Conservation (phyloP, 1,140 invertebrate species). For the Lepidurus apus region DNA sequence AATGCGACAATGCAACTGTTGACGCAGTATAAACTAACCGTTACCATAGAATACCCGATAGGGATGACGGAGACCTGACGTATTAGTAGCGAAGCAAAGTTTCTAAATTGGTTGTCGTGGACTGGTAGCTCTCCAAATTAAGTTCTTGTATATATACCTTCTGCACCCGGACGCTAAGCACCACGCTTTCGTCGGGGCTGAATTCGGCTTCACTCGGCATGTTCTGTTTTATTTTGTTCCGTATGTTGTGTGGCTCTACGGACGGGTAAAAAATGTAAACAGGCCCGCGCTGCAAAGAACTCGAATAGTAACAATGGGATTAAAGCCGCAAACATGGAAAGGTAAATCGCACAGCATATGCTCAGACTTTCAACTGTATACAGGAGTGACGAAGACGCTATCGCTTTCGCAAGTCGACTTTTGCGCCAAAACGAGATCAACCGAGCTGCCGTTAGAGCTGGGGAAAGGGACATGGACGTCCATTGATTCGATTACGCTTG, state of each 20-base stretch:
- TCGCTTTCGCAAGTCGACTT: too few relatives aligned
- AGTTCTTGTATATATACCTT: neutral
- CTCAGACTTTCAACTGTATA: too few relatives aligned
- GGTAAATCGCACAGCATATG: too few relatives aligned
- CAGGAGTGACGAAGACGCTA: too few relatives aligned
- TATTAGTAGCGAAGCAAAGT: neutral
- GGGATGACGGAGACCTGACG: neutral
- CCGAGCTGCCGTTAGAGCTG: too few relatives aligned
- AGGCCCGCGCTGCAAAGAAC: neutral
- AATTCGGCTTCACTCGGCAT: constrained; percentile 14
- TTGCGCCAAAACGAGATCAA: too few relatives aligned
- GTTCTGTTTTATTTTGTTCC: neutral
- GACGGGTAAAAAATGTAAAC: neutral
- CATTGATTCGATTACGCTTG: too few relatives aligned
- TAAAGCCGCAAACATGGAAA: too few relatives aligned
- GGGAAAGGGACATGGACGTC: too few relatives aligned
- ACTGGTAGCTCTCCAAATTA: neutral
- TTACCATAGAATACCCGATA: neutral
- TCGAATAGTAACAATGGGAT: too few relatives aligned
- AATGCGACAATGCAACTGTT: neutral
- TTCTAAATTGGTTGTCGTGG: neutral
- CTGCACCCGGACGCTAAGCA: neutral
- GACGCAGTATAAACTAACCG: neutral
- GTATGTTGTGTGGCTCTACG: neutral
- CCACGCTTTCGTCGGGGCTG: neutral